Evolutionary conservation across 1,140 invertebrate genomes (phyloP), one percentile per base, ranked within the genome.

Genomic region (Drosophila paulistorum): DNA sequence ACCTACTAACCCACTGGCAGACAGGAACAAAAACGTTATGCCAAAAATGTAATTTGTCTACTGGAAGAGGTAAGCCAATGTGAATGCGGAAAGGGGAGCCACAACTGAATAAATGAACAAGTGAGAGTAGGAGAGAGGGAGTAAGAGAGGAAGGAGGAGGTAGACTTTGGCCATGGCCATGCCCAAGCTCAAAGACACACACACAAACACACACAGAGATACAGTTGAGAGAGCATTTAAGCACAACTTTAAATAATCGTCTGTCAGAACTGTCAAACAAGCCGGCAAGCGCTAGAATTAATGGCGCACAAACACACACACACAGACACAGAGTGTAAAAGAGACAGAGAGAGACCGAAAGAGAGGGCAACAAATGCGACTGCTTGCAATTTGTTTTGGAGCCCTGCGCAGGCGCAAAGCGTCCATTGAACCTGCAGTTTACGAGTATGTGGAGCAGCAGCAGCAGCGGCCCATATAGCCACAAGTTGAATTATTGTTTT

Each of bases 191-290:
- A 60, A 42, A 41, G 45, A 42, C 14, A 33, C 33, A 61, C 17
- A 42, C 20, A 61, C 33, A 61, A 20, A 61, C 7, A 41, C 17
- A 42, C 9, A 61, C 13, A 61, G n/a, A 45, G 45, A 55, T 37
- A 57, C 30, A 58, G 62, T 59, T 33, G 57, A 57, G 68, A 39
- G 74, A 57, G 69, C 85, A 80, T 90, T 91, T 90, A 91, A 91
- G 85, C 90, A 90, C 90, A 91, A 91, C 85, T 92, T 92, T 92
- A 92, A 92, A 92, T 92, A 92, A 92, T 92, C 86, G 91, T 92
- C 91, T 92, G 91, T 92, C 91, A 92, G 91, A 92, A 92, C 90
- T 92, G 91, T 92, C 91, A 92, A 92, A 92, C 89, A 92, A 92
- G 90, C 91, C 90, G 91, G 91, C 91, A 62, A 91, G 76, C 87